A percentile compares a stretch with the other conserved stretches of the same genome.
These are phyloP conservation scores for Thymallus thymallus DNA, from an alignment of 2,113 vertebrate species.

Conservation along the genomic window DNA sequence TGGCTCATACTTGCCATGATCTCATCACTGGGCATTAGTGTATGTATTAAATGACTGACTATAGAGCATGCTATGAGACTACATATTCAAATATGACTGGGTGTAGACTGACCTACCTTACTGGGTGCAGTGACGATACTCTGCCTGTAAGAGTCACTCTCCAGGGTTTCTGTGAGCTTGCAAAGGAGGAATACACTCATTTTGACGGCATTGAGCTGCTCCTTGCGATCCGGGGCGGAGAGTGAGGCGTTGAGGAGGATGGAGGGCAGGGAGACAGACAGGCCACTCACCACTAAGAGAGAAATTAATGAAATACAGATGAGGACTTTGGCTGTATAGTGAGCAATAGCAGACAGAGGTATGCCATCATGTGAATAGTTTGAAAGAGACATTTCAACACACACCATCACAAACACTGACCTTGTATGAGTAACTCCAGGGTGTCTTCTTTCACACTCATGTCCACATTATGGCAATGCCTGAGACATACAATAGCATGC, in stretches of 20 bases:
- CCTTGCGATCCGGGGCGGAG: constrained; percentile 69
- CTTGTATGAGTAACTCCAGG: constrained; percentile 84
- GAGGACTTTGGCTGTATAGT: neutral
- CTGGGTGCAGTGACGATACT: constrained; percentile 70
- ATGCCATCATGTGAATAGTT: neutral
- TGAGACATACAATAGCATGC: constrained; percentile 39
- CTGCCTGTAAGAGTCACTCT: constrained; percentile 76
- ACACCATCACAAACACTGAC: constrained; percentile 56
- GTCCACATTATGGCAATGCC: constrained; percentile 77
- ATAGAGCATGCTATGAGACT: no score
- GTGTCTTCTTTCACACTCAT: constrained; percentile 81
- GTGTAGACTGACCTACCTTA: constrained; percentile 56
- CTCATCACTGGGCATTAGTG: constrained; percentile 50
- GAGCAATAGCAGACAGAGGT: neutral
- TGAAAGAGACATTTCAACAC: neutral
- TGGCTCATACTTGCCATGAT: constrained; percentile 48
- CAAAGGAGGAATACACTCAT: constrained; percentile 91
- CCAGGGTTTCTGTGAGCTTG: constrained; percentile 83
- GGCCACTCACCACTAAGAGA: constrained; percentile 77
- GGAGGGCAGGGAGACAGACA: constrained; percentile 79
- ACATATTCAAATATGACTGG: no score
- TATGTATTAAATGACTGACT: no score
- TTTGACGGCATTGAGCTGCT: constrained; percentile 87
- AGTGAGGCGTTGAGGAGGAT: constrained; percentile 71
- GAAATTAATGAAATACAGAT: neutral